Evolutionary conservation across 1,140 invertebrate genomes (phyloP).

Genomic region (Sesamia nonagrioides): DNA sequence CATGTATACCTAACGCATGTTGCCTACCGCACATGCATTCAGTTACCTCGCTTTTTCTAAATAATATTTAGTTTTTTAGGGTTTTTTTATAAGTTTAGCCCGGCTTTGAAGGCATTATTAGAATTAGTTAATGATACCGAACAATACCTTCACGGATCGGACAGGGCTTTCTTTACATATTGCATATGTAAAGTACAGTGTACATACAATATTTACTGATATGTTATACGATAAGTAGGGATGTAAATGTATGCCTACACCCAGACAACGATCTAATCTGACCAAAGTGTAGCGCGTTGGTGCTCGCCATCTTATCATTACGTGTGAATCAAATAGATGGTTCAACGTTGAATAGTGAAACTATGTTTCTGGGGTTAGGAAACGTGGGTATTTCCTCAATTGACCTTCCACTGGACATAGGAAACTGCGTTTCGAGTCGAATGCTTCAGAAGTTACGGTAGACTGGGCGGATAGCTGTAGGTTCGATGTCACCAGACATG

Average conservation of each 20-base stretch:
- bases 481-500: conserved; percentile 37
- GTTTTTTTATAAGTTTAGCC: too few relatives aligned
- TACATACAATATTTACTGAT: not conserved
- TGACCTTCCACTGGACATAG: conserved; percentile 62
- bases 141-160: too few relatives aligned
- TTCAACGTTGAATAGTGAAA: conserved; percentile 50
- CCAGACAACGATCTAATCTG: conserved; percentile 27
- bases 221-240: not conserved
- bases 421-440: conserved; percentile 62
- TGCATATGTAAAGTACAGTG: too few relatives aligned
- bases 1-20: too few relatives aligned
- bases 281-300: conserved; percentile 28
- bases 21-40: too few relatives aligned
- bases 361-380: conserved; percentile 56
- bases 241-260: conserved; percentile 7
- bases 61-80: too few relatives aligned
- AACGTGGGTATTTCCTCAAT: conserved; percentile 61
- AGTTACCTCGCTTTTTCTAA: too few relatives aligned
- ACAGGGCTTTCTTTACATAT: too few relatives aligned
- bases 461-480: conserved; percentile 49
- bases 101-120: too few relatives aligned
- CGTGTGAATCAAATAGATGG: conserved; percentile 11
- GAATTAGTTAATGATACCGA: too few relatives aligned
- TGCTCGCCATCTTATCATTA: not conserved
- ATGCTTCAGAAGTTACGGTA: conserved; percentile 57